phyloP scores from a whole-genome alignment of 2,113 vertebrate species.

The Okapia johnstoni region DNA sequence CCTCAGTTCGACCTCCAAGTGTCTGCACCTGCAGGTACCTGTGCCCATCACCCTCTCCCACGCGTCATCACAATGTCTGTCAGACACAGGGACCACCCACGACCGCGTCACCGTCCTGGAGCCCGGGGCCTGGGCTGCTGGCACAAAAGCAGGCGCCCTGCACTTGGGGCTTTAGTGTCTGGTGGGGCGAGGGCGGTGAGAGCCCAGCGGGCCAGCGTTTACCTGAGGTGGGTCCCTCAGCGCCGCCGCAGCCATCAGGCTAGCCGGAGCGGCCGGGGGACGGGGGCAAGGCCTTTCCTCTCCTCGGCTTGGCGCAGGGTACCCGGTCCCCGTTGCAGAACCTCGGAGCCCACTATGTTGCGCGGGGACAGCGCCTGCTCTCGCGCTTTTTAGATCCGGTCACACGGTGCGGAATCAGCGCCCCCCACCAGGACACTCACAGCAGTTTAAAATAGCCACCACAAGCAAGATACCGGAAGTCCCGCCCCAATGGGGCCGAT shows the following conservation, averaged over 20 bases:
- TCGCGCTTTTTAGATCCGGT: rapidly evolving
- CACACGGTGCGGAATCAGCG: rapidly evolving
- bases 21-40: neutral
- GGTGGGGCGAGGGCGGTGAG: rapidly evolving
- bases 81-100: neutral
- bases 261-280: rapidly evolving
- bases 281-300: rapidly evolving
- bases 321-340: neutral
- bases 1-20: neutral
- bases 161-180: rapidly evolving
- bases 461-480: neutral
- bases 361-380: rapidly evolving
- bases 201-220: neutral
- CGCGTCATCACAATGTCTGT: neutral
- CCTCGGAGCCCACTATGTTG: neutral
- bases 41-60: too few species aligned
- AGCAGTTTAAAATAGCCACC: neutral
- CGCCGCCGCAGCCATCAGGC: neutral
- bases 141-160: neutral
- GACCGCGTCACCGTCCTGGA: rapidly evolving
- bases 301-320: rapidly evolving
- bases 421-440: rapidly evolving
- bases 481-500: neutral
- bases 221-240: neutral
- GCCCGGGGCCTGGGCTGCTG: neutral